Conservation (phyloP, 1,140 invertebrate species). For the Holcopasites calliopsidis region DNA sequence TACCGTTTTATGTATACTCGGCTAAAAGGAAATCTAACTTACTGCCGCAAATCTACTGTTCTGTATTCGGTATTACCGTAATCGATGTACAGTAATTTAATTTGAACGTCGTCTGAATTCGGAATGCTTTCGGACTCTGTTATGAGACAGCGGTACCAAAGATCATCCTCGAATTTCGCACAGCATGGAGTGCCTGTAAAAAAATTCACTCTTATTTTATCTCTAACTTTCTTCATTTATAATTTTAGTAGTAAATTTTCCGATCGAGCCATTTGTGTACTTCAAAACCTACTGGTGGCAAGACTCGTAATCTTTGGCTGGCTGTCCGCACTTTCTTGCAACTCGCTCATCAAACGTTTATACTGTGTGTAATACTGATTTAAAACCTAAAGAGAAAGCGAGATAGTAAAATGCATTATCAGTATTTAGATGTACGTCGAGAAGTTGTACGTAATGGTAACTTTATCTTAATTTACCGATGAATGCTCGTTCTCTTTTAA, state of each 20-base stretch:
- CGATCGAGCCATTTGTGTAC: background rate
- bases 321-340: constrained; percentile 45
- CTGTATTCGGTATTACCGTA: constrained; percentile 82
- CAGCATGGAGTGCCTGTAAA: constrained; percentile 67
- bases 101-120: background rate
- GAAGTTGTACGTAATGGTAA: background rate
- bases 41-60: constrained; percentile 43
- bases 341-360: constrained; percentile 50
- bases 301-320: constrained; percentile 59
- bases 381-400: constrained; percentile 41
- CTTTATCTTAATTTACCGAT: background rate
- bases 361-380: constrained; percentile 37
- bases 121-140: constrained; percentile 58
- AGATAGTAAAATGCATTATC: background rate
- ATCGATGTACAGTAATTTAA: constrained; percentile 82
- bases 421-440: too few relatives aligned
- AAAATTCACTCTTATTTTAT: background rate
- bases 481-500: constrained; percentile 50
- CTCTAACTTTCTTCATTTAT: background rate
- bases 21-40: constrained; percentile 40
- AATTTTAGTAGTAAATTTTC: background rate
- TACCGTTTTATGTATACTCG: background rate
- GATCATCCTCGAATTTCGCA: constrained; percentile 63
- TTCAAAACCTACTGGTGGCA: constrained; percentile 43
- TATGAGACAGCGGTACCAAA: constrained; percentile 82